These are phyloP conservation scores for Sus cebifrons DNA, from an alignment of 2,797 vertebrate genomes.

Conservation along the genomic window DNA sequence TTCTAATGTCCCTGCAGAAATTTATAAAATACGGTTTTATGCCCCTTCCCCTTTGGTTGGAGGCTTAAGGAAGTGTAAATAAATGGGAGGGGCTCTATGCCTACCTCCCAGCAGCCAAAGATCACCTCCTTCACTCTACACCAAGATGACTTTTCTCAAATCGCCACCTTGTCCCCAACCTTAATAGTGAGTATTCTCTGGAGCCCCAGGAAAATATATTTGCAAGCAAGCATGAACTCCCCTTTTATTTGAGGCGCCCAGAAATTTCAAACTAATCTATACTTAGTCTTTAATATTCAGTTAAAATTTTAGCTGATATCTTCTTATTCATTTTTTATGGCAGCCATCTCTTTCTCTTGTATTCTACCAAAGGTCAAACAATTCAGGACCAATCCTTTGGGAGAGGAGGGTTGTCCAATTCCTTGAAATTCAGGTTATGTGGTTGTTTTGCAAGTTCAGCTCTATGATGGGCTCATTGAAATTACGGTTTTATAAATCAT, in stretches of 20 bases:
- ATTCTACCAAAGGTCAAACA: constrained; percentile 37
- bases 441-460: not conserved
- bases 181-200: not conserved
- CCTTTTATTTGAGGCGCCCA: not conserved
- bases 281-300: constrained; percentile 24
- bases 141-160: not conserved
- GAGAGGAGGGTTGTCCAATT: not conserved
- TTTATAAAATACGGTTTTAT: constrained; percentile 16
- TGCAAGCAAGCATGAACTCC: not conserved
- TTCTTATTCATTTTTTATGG: not conserved
- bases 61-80: not conserved
- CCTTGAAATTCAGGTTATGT: constrained; percentile 40
- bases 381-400: not conserved
- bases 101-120: not conserved
- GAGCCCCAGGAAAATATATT: not conserved
- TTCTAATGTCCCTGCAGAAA: not conserved
- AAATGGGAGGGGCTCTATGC: not conserved
- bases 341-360: not conserved
- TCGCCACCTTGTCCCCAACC: not conserved
- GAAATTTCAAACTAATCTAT: not conserved
- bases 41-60: not conserved
- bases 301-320: constrained; percentile 1
- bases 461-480: constrained; percentile 10
- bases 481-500: not conserved
- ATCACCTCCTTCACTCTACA: not conserved